Base-by-base conservation (phyloP, 2,888 invertebrate genomes). In the Pseudoips prasinana region DNA sequence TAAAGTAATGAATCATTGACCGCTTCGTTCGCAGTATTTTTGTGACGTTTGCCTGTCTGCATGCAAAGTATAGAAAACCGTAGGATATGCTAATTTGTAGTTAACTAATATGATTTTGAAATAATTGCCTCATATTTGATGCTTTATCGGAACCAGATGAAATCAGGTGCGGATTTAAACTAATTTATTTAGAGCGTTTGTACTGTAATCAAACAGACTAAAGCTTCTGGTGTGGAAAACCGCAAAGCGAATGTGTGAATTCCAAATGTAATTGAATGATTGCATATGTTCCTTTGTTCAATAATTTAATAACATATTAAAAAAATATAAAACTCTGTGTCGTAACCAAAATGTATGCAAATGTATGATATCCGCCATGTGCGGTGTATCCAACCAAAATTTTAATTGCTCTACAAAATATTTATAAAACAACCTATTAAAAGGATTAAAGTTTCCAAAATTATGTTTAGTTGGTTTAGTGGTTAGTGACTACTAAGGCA, bases 191-290 rank as follows among this genome's bases (percentile, higher is more conserved):
- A 19, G 19, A 24, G n/a, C 20, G 18, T n/a, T 5, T 3, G 23
- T 20, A 8, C 20, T 36, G 22, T 22, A 33, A 47, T 40, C 39
- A 28, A 39, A 25, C 22, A 33, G 27, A 32, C 25, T 18, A n/a
- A 3, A 25, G 9, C 8, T 25, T 39, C 36, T 29, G 18, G 17
- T 26, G 29, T 11, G 34, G 39, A 32, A 37, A 44, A 48, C 48
- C 48, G 11, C 49, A 48, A 26, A 8, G 10, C 11, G 28, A 43
- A 45, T 48, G 29, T 40, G 39, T 45, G 40, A 48, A 41, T 44
- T 38, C 23, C 28, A 41, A 45, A 36, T 48, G 27, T 38, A 18
- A 33, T 25, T 37, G 23, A 47, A 47, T 39, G 29, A 35, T 38
- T 31, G 25, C 18, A n/a, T 20, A 4, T 20, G 18, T n/a, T n/a